Conservation (phyloP, 2,888 invertebrate species). For the Andrena praecox region DNA sequence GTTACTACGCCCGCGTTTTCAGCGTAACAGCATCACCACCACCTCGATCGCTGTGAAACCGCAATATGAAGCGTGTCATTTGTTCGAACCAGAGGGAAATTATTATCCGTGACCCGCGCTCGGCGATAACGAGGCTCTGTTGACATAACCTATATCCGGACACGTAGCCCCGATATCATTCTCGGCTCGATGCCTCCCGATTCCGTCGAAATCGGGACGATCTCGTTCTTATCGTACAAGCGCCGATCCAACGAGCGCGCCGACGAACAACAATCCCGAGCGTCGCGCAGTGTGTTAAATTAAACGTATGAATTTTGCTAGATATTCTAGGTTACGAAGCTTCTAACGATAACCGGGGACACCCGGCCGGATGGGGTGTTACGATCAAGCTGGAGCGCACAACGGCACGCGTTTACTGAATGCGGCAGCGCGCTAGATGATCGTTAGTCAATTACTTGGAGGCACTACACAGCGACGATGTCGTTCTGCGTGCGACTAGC, state of each 20-base stretch:
- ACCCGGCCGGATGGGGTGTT: conserved; percentile 8
- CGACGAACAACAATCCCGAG: not conserved
- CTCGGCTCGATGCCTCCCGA: not conserved
- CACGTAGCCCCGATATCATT: not conserved
- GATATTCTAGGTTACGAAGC: conserved; percentile 44
- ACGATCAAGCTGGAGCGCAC: conserved; percentile 11
- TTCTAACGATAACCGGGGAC: conserved; percentile 18
- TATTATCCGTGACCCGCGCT: not conserved
- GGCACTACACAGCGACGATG: conserved; percentile 66
- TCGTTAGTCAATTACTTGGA: conserved; percentile 27
- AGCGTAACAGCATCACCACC: not conserved
- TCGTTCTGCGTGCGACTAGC: conserved; percentile 77
- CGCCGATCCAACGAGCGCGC: not conserved
- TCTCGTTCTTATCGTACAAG: not conserved
- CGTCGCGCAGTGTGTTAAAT: not conserved
- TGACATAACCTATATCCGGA: conserved; percentile 27
- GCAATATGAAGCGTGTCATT: not conserved
- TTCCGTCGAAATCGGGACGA: not conserved
- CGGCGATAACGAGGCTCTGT: not conserved
- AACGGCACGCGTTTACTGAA: not conserved
- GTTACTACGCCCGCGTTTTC: conserved; percentile 4
- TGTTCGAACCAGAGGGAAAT: not conserved
- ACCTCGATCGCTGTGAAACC: not conserved
- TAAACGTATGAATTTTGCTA: not conserved
- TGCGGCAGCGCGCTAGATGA: conserved; percentile 18